Evolutionary conservation across 2,888 invertebrate species (phyloP).

Genomic region (Volucella bombylans): DNA sequence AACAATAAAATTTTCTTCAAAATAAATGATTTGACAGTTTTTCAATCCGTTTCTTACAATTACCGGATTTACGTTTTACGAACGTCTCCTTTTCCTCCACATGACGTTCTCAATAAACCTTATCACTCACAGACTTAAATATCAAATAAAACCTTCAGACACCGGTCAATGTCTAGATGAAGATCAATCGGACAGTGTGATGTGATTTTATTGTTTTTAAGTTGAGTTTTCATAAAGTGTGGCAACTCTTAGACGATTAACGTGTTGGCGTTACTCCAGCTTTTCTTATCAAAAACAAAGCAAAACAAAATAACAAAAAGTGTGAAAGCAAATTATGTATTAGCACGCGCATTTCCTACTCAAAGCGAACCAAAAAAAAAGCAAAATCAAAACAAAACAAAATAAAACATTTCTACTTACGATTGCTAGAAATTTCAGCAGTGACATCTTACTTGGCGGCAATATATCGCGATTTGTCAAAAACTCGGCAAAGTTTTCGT

Average conservation of each 20-base stretch:
- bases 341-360: neutral
- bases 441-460: conserved; percentile 80
- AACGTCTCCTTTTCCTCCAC: conserved; percentile 30
- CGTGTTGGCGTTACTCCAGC: neutral
- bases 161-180: conserved; percentile 36
- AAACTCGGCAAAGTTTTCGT: conserved; percentile 80
- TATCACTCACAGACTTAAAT: conserved; percentile 32
- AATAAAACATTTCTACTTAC: conserved; percentile 84
- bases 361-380: neutral
- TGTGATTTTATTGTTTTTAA: neutral
- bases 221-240: neutral
- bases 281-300: conserved; percentile 24
- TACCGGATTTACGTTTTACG: neutral
- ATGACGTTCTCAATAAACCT: conserved; percentile 31
- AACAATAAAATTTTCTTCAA: neutral
- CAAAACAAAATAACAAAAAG: neutral
- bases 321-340: conserved; percentile 3
- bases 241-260: conserved; percentile 3
- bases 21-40: conserved; percentile 4
- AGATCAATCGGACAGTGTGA: neutral
- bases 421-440: conserved; percentile 90
- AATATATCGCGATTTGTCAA: conserved; percentile 78
- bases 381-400: neutral
- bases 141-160: conserved; percentile 38
- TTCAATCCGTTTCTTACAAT: neutral